Conservation (phyloP, 2,113 vertebrate species). For the Oncorhynchus tshawytscha region DNA sequence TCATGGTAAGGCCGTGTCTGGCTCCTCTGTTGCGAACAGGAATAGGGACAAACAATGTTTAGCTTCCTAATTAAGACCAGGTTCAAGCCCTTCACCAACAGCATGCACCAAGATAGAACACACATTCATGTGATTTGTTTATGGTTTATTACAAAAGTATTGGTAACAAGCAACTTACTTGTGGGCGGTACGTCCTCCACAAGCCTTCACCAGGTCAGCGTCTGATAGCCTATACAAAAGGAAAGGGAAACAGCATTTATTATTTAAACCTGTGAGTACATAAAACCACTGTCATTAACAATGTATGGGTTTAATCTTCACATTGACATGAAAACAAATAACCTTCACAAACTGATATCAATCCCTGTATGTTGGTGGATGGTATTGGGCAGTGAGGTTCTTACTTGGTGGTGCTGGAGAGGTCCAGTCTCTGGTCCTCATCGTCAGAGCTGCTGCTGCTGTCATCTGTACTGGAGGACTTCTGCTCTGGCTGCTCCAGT, state of each 20-base stretch:
- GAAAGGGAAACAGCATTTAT: not conserved
- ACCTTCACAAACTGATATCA: too few species aligned
- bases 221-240: slow-evolving; percentile 78
- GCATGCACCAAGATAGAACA: too few species aligned
- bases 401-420: slow-evolving; percentile 77
- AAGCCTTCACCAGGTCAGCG: slow-evolving; percentile 79
- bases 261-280: not conserved
- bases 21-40: slow-evolving; percentile 77
- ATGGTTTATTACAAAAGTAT: not conserved
- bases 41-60: not conserved
- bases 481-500: slow-evolving; percentile 65
- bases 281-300: not conserved
- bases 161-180: slow-evolving; percentile 76
- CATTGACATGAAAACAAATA: not conserved
- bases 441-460: slow-evolving; percentile 71
- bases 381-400: not conserved
- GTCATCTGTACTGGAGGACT: slow-evolving; percentile 37
- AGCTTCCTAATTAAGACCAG: slow-evolving; percentile 2
- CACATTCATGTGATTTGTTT: not conserved
- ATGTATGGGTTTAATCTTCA: not conserved
- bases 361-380: not conserved
- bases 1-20: slow-evolving; percentile 87
- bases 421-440: slow-evolving; percentile 77
- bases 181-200: slow-evolving; percentile 91
- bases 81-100: too few species aligned